phyloP scores from a whole-genome alignment of 2,888 invertebrate species.

The Endotricha flammealis region DNA sequence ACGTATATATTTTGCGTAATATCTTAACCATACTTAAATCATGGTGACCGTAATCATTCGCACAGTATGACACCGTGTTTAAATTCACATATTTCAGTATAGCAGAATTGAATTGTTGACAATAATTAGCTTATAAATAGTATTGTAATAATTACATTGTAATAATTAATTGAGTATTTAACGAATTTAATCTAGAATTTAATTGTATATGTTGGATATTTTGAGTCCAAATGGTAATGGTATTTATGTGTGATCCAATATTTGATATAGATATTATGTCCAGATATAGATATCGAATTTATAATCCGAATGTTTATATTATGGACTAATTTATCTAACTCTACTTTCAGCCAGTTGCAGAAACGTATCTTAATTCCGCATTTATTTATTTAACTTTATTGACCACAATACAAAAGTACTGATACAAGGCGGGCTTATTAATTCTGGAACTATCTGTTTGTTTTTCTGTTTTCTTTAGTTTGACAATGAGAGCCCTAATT shows the following conservation, averaged over 20 bases:
- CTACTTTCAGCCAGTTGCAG: too few relatives aligned
- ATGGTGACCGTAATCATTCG: slow-evolving; percentile 8
- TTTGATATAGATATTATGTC: too few relatives aligned
- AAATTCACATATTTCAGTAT: slow-evolving; percentile 42
- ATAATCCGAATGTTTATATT: slow-evolving; percentile 3
- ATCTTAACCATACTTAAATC: neutral
- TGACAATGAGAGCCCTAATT: too few relatives aligned
- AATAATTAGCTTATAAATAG: slow-evolving; percentile 34
- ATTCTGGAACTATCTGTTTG: too few relatives aligned
- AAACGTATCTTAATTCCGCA: too few relatives aligned
- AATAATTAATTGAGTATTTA: neutral
- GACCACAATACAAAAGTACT: too few relatives aligned
- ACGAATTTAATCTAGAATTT: neutral
- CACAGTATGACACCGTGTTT: slow-evolving; percentile 28
- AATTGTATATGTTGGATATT: neutral
- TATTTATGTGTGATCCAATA: neutral
- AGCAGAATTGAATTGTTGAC: slow-evolving; percentile 30
- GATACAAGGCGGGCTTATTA: too few relatives aligned
- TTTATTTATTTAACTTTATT: too few relatives aligned
- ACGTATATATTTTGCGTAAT: neutral
- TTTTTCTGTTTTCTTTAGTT: too few relatives aligned
- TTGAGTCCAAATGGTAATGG: neutral
- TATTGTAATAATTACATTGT: slow-evolving; percentile 16
- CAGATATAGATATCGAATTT: too few relatives aligned
- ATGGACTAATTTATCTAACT: slow-evolving; percentile 17